Evolutionary conservation across 2,888 invertebrate genomes (phyloP).

Genomic region (Calameuta idolon): DNA sequence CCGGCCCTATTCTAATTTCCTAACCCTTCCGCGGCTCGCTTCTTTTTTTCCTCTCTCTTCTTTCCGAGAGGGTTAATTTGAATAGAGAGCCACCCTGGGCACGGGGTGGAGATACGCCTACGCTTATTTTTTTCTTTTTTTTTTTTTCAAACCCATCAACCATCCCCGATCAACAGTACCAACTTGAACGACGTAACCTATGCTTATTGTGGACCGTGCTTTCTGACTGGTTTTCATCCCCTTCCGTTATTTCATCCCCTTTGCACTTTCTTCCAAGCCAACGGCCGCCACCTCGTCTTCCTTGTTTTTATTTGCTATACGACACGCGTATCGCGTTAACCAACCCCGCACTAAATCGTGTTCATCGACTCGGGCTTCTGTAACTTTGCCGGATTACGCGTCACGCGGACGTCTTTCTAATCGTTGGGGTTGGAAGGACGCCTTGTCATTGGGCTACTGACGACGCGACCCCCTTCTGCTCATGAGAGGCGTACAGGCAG

Average conservation of each 20-base stretch:
- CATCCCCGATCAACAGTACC: neutral
- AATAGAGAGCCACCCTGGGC: conserved; percentile 47
- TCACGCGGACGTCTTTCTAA: neutral
- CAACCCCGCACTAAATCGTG: neutral
- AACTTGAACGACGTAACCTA: neutral
- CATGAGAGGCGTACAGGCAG: conserved; percentile 3
- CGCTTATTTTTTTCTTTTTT: conserved; percentile 36
- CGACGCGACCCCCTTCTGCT: neutral
- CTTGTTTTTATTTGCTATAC: neutral
- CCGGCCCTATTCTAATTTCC: conserved; percentile 56
- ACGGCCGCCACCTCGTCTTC: neutral
- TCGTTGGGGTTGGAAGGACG: neutral
- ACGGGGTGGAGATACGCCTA: conserved; percentile 51
- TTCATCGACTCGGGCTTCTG: neutral
- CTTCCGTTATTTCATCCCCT: too few species aligned
- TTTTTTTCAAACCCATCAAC: conserved; percentile 9
- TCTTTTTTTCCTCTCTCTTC: conserved; percentile 29
- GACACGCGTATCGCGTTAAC: neutral
- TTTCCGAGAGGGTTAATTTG: conserved; percentile 64
- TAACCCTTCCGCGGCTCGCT: conserved; percentile 49
- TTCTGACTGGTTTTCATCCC: neutral
- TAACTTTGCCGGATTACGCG: neutral
- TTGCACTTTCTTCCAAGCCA: neutral
- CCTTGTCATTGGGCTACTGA: neutral
- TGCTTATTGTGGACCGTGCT: neutral